These are phyloP conservation scores for Drosophila koepferae DNA, from an alignment of 2,888 invertebrate species.

Conservation along the genomic window DNA sequence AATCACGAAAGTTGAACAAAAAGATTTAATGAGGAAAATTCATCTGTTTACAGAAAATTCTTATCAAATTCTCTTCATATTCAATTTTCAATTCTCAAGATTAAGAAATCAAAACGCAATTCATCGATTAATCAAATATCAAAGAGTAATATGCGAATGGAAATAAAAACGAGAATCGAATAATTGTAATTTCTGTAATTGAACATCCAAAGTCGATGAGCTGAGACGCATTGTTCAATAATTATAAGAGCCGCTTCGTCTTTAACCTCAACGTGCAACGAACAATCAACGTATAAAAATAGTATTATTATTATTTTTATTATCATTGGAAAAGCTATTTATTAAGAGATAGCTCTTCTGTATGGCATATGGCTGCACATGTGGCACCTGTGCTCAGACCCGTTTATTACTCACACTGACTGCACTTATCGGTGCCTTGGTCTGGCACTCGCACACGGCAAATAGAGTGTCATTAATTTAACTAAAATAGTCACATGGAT, in stretches of 20 bases:
- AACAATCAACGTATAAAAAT: not conserved
- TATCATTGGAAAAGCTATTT: conserved; percentile 13
- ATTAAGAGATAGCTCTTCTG: conserved; percentile 13
- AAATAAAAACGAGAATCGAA: not conserved
- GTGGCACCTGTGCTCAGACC: conserved; percentile 27
- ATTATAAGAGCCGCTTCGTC: not conserved
- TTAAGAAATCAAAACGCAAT: not conserved
- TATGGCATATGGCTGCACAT: conserved; percentile 25
- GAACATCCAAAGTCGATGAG: not conserved
- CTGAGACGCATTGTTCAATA: not conserved
- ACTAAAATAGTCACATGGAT: conserved; percentile 71
- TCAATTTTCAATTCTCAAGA: no score
- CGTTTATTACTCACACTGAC: conserved; percentile 49
- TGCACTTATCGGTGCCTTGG: conserved; percentile 64
- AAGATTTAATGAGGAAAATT: no score
- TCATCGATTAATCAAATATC: not conserved
- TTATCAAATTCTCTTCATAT: not conserved
- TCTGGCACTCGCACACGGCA: conserved; percentile 59
- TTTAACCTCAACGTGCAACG: not conserved
- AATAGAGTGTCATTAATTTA: conserved; percentile 76
- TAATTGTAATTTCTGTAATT: not conserved
- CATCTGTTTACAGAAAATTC: not conserved
- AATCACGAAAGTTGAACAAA: not conserved
- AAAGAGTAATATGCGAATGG: not conserved
- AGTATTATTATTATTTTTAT: conserved; percentile 3